Conservation (phyloP, 1,140 invertebrate genomes). For the Drosophila pandora region DNA sequence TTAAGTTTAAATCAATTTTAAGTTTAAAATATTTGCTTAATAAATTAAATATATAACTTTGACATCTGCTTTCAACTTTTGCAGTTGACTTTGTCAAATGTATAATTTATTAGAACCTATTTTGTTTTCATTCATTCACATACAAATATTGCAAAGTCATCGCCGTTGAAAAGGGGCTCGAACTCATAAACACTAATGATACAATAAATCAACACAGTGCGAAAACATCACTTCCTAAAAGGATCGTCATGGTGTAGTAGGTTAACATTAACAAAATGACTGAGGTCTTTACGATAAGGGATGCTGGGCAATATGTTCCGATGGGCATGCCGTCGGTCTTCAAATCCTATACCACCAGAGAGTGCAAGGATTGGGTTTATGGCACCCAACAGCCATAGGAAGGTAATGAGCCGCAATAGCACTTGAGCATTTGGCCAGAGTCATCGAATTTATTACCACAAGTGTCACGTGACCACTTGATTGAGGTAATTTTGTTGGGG, state of each 20-base stretch:
- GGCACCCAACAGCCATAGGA: conserved; percentile 58
- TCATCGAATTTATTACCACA: conserved; percentile 65
- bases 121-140: conserved; percentile 26
- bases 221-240: conserved; percentile 55
- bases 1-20: too few relatives aligned
- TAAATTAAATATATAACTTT: too few relatives aligned
- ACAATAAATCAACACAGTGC: conserved; percentile 67
- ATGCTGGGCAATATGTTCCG: conserved; percentile 39
- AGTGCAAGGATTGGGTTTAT: conserved; percentile 36
- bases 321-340: conserved; percentile 15
- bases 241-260: conserved; percentile 61
- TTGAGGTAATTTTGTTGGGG: conserved; percentile 49
- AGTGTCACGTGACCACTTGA: conserved; percentile 73
- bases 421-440: conserved; percentile 52
- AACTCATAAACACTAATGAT: conserved; percentile 62
- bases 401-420: conserved; percentile 76
- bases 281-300: conserved; percentile 62
- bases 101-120: conserved; percentile 31
- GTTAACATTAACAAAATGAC: conserved; percentile 64
- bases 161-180: conserved; percentile 33
- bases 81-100: conserved; percentile 10
- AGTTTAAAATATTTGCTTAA: too few relatives aligned
- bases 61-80: not conserved
- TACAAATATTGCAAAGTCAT: conserved; percentile 47
- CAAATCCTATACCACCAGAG: conserved; percentile 9